Base-by-base conservation (phyloP, 1,140 invertebrate genomes). In the Zaprionus taronus region DNA sequence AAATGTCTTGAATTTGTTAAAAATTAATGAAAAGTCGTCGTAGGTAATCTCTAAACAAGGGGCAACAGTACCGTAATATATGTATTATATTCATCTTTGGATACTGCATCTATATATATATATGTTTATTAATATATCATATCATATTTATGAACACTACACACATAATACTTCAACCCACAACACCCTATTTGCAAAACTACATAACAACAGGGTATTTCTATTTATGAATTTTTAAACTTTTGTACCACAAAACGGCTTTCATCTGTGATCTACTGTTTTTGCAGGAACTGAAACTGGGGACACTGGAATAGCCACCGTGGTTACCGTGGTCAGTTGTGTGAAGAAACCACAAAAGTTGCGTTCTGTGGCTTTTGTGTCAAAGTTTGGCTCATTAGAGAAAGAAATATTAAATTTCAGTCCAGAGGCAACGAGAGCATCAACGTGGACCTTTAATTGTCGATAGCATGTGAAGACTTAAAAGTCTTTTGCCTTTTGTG, bases 391-490 rank as follows among this genome's bases (percentile, higher is more conserved):
- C 68, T 90, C 81, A 90, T 90, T 90, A 85, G 68, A 60, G 67
- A 73, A 85, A 60, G 67, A 73, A 85, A 90, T 90, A 90, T 90
- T 90, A 80, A 85, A 85, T 90, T 90, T 90, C 85, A 26, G 38
- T 22, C n/a, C 5, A n/a, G 38, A 64, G 24, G 62, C 75, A 24
- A 41, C 34, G 1, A 63, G 55, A 56, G 55, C 62, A 57, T 70
- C 53, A 55, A 36, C 14, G 2, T 31, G 62, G 24, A 57, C 53
- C 85, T 91, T 91, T 91, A 90, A 90, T 90, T 90, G 85, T 80
- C 51, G 64, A 73, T 47, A 17, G 72, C 76, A 91, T 90, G 86
- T 74, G 85, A 90, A 90, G 77, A 90, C 85, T 85, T 90, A 90
- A 91, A 90, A 90, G 81, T 90, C 31, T 34, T 34, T 34, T 81